Evolutionary conservation across 2,888 invertebrate genomes (phyloP).

Genomic region (Tetheella fluctuosa): DNA sequence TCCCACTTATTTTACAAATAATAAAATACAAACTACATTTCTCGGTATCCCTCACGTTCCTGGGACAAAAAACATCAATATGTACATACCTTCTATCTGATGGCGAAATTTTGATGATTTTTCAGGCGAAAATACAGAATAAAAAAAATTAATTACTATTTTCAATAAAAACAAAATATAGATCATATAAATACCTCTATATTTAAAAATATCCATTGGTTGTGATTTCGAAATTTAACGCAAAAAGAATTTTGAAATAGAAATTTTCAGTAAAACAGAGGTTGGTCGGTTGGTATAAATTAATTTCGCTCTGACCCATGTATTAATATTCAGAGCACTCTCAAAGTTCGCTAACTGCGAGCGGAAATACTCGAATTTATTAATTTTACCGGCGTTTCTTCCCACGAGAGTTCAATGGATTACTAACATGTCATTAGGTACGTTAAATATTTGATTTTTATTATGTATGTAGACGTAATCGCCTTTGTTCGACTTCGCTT

Average conservation of each 20-base stretch:
- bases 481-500: neutral
- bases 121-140: too few relatives aligned
- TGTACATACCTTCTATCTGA: too few relatives aligned
- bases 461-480: neutral
- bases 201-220: conserved; percentile 44
- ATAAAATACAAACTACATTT: too few relatives aligned
- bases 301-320: conserved; percentile 76
- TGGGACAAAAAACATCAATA: too few relatives aligned
- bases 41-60: too few relatives aligned
- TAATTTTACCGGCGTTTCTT: conserved; percentile 67
- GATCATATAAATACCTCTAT: too few relatives aligned
- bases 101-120: too few relatives aligned
- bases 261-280: conserved; percentile 71
- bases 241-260: conserved; percentile 70
- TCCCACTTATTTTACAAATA: too few relatives aligned
- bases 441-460: neutral
- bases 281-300: conserved; percentile 76
- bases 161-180: too few relatives aligned
- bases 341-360: conserved; percentile 76
- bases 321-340: conserved; percentile 82
- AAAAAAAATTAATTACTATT: too few relatives aligned
- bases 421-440: conserved; percentile 42
- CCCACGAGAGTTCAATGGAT: conserved; percentile 49
- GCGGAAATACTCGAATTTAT: conserved; percentile 75
- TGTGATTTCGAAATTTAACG: conserved; percentile 66